Evolutionary conservation across 2,888 invertebrate genomes (phyloP).

Genomic region (Latrodectus elegans): DNA sequence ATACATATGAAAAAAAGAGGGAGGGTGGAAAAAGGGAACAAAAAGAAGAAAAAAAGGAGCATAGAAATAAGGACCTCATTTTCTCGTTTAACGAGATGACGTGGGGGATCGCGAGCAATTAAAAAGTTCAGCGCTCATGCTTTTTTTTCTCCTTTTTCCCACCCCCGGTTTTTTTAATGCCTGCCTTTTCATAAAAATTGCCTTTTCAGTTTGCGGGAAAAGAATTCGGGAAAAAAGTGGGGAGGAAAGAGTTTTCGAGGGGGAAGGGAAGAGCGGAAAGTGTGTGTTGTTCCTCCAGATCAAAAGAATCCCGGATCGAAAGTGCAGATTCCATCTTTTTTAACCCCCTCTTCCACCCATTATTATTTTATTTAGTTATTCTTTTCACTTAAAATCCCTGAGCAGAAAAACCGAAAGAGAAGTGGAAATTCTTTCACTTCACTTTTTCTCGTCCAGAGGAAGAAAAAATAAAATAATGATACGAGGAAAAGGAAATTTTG

Average conservation of each 20-base stretch:
- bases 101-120: constrained; percentile 63
- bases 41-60: constrained; percentile 18
- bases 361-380: no score
- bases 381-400: background rate
- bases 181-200: constrained; percentile 5
- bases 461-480: background rate
- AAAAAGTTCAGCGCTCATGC: constrained; percentile 50
- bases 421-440: constrained; percentile 3
- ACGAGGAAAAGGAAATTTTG: background rate
- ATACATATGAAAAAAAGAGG: background rate
- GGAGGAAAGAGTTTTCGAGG: background rate
- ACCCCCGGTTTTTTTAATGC: background rate
- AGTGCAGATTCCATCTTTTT: constrained; percentile 1
- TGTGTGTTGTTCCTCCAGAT: background rate
- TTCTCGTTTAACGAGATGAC: constrained; percentile 65
- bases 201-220: background rate
- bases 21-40: background rate
- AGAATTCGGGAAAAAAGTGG: background rate
- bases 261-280: background rate
- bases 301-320: background rate
- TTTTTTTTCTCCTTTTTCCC: background rate
- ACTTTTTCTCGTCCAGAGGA: background rate
- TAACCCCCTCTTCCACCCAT: background rate
- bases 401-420: background rate
- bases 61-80: constrained; percentile 46